These are phyloP conservation scores for Dendrocopos noguchii DNA, from an alignment of 2,113 vertebrate genomes.

Conservation along the genomic window DNA sequence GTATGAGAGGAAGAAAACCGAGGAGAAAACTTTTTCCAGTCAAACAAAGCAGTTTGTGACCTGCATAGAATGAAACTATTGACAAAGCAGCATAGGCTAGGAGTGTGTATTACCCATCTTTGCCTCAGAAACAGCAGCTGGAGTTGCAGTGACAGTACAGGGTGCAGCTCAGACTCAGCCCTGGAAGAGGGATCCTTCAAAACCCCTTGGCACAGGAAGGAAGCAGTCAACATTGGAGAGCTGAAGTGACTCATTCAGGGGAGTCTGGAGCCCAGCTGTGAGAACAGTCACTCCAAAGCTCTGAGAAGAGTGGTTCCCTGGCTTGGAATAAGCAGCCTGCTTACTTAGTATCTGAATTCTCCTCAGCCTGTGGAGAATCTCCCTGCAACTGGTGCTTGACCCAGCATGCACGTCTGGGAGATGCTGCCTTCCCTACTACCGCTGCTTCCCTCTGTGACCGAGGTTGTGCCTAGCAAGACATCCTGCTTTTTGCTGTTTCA, in stretches of 20 bases:
- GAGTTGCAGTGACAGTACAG: neutral
- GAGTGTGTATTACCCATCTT: neutral
- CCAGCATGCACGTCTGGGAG: neutral
- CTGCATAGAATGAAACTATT: neutral
- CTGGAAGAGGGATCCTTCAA: neutral
- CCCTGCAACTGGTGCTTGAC: neutral
- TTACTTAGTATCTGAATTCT: neutral
- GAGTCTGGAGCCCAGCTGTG: neutral
- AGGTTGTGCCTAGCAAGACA: rapidly evolving
- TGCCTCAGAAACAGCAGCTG: neutral
- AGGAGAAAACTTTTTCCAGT: neutral
- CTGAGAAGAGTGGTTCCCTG: neutral
- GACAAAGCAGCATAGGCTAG: neutral
- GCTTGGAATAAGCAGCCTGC: neutral
- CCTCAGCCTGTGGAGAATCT: neutral
- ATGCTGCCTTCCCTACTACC: neutral
- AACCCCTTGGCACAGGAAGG: neutral
- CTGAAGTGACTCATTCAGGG: neutral
- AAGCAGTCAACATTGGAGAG: neutral
- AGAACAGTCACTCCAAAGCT: neutral
- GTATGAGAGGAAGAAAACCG: neutral
- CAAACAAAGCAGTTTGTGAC: neutral
- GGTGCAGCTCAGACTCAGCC: neutral
- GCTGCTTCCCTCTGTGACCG: rapidly evolving
- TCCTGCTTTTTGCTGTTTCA: neutral